phyloP scores from a whole-genome alignment of 1,140 invertebrate genomes.

The Apis florea region DNA sequence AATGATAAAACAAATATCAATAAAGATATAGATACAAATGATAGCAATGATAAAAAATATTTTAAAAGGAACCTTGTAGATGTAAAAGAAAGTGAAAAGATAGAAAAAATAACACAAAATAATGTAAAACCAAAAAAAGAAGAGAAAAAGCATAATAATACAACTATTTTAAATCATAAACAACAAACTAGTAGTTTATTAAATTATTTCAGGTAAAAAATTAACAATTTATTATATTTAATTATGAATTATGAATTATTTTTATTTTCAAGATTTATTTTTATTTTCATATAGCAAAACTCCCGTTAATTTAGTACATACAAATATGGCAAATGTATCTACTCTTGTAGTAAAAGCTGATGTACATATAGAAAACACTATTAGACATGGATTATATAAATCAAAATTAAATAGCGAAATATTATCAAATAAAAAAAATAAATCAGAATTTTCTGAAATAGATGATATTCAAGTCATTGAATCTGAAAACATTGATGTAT shows the following conservation, averaged over 20 bases:
- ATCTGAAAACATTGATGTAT: conserved; percentile 44
- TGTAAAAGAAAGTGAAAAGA: conserved; percentile 66
- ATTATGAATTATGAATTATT: background rate
- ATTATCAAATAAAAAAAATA: conserved; percentile 17
- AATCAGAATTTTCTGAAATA: conserved; percentile 37
- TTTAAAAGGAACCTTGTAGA: conserved; percentile 69
- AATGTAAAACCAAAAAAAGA: conserved; percentile 64
- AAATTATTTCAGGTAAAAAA: conserved; percentile 75
- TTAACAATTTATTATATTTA: conserved; percentile 1
- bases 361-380: conserved; percentile 59
- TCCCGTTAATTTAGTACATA: conserved; percentile 55
- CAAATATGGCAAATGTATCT: conserved; percentile 55
- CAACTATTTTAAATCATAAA: conserved; percentile 54
- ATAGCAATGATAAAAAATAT: conserved; percentile 42
- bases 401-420: conserved; percentile 3
- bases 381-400: background rate
- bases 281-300: conserved; percentile 64
- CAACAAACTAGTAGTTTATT: conserved; percentile 65
- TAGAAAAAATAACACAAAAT: conserved; percentile 64
- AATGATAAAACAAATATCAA: background rate
- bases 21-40: background rate
- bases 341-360: conserved; percentile 71
- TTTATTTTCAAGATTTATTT: conserved; percentile 20
- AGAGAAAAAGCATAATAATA: conserved; percentile 49
- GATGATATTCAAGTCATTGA: conserved; percentile 63